Conservation (phyloP, 2,888 invertebrate species). For the Eurytoma californica region DNA sequence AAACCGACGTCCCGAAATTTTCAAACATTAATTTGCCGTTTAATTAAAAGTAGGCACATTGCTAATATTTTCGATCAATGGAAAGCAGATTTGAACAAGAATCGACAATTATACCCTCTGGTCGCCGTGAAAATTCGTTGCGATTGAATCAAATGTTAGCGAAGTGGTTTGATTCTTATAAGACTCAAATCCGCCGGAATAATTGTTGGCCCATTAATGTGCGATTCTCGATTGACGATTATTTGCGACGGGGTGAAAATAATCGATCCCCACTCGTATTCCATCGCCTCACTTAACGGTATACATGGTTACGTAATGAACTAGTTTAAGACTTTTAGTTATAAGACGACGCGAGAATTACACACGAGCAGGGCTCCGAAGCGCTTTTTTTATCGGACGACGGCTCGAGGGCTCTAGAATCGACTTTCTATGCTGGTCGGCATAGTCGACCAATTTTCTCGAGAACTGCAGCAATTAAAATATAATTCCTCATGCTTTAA, state of each 20-base stretch:
- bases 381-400: slow-evolving; percentile 18
- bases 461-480: slow-evolving; percentile 45
- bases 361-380: slow-evolving; percentile 2
- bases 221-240: slow-evolving; percentile 9
- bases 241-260: slow-evolving; percentile 25
- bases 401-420: slow-evolving; percentile 24
- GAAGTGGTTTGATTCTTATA: background rate
- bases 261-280: slow-evolving; percentile 7
- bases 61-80: slow-evolving; percentile 32
- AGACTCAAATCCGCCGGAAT: slow-evolving; percentile 1
- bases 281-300: background rate
- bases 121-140: slow-evolving; percentile 6
- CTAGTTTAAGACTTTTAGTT: slow-evolving; percentile 21
- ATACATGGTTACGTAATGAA: slow-evolving; percentile 38
- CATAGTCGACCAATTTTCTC: slow-evolving; percentile 24
- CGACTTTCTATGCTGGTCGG: slow-evolving; percentile 38
- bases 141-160: no score
- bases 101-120: slow-evolving; percentile 9
- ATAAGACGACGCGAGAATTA: background rate
- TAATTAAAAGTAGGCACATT: slow-evolving; percentile 42
- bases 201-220: background rate
- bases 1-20: background rate
- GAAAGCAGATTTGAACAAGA: slow-evolving; percentile 25
- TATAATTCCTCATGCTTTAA: slow-evolving; percentile 37
- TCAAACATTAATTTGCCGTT: slow-evolving; percentile 29